Evolutionary conservation across 2,113 vertebrate genomes (phyloP).

Genomic region (Propithecus coquereli): DNA sequence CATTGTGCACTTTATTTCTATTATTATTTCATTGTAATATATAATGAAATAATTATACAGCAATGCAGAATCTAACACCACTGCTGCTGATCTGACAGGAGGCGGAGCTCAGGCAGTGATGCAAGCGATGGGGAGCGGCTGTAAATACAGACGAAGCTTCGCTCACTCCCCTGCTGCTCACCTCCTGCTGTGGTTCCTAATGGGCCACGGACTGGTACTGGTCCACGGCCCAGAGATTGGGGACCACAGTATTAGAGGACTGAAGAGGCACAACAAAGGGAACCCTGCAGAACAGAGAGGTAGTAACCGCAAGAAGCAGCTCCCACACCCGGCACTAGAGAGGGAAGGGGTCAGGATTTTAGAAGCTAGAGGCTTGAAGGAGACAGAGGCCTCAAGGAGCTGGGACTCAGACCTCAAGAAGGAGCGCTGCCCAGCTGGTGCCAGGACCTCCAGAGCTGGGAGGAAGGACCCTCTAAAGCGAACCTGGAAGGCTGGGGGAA

Average conservation of each 20-base stretch:
- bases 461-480: not conserved
- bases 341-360: not conserved
- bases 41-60: too few species aligned
- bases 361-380: not conserved
- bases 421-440: not conserved
- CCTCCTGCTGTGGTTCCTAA: too few species aligned
- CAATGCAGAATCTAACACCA: too few species aligned
- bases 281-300: not conserved
- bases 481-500: not conserved
- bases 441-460: not conserved
- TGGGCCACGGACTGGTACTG: too few species aligned
- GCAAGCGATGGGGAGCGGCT: too few species aligned
- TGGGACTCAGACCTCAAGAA: not conserved
- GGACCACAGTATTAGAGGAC: not conserved
- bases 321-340: not conserved
- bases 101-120: too few species aligned
- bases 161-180: too few species aligned
- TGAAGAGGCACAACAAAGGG: not conserved
- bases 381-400: not conserved
- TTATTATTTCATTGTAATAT: too few species aligned
- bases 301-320: not conserved
- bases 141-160: too few species aligned
- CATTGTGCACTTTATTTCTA: too few species aligned
- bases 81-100: too few species aligned
- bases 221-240: too few species aligned